Evolutionary conservation across 2,797 vertebrate genomes (phyloP), one percentile per base, ranked within the genome.

Genomic region (Syndactyla subalaris): DNA sequence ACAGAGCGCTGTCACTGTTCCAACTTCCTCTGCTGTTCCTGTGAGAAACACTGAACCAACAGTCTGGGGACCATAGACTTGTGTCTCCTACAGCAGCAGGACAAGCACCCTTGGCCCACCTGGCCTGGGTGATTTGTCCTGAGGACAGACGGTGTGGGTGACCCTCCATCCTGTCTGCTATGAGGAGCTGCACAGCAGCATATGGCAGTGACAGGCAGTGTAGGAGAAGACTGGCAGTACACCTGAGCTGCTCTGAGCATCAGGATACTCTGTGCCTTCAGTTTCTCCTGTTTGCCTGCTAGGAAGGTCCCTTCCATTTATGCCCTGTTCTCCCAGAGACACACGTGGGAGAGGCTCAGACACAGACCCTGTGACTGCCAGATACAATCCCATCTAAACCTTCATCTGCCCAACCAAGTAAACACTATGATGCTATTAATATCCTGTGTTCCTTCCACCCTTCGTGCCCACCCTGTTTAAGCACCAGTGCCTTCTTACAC

Each of bases 261-360:
- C 0, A 3, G 61, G 55, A 55, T 39, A 38, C 12, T 62, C 45
- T 3, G 3, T 87, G 51, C 24, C 41, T 76, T 80, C 2, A 0
- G 22, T 32, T 29, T 39, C 39, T 65, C 61, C 61, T 70, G 72
- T 68, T 51, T 22, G 14, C 54, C 52, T 79, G 48, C 27, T 52
- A 39, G 61, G 49, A 73, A 48, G 39, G 9, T 18, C 41, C 49
- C 41, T 88, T 76, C 45, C 36, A 23, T 75, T 66, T 36, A n/a
- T 17, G 13, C 14, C 22, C 23, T 1, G 0, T 13, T 67, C 32
- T 85, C 45, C 65, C 34, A 67, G 43, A 73, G 10, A 55, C 24
- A 36, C 9, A 20, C 2, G 12, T 0, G 1, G 62, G 36, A 73
- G n/a, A 55, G 34, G 30, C 46, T 85, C 3, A 0, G 48, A 48